These are phyloP conservation scores for Isurus oxyrinchus DNA, from an alignment of 2,113 vertebrate genomes.

Conservation along the genomic window DNA sequence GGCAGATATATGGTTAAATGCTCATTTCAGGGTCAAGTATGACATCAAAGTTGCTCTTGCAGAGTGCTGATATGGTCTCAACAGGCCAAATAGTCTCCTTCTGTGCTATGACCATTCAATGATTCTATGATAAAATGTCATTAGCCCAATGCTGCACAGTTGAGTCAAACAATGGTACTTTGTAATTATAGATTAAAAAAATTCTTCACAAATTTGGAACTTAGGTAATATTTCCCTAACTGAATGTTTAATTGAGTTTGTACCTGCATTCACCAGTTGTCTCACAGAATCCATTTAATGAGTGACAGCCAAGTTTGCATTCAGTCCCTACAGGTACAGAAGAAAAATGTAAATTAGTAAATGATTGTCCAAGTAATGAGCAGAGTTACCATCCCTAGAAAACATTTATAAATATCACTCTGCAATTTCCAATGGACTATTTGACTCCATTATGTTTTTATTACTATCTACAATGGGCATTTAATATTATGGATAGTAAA, in stretches of 20 bases:
- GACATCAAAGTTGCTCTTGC: no score
- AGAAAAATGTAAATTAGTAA: constrained; percentile 6
- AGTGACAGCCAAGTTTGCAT: constrained; percentile 72
- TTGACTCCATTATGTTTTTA: neutral
- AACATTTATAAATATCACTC: neutral
- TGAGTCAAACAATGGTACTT: neutral
- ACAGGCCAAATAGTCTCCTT: no score
- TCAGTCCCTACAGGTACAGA: constrained; percentile 56
- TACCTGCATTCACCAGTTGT: constrained; percentile 83
- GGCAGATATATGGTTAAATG: no score
- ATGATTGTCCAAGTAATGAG: neutral
- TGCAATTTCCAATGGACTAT: neutral
- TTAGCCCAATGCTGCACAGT: neutral
- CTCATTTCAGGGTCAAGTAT: no score
- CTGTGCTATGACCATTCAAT: no score
- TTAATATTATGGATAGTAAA: neutral
- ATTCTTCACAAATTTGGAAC: neutral
- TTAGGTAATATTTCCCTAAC: no score
- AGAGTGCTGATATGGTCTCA: no score
- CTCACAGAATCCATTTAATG: constrained; percentile 77
- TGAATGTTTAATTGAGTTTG: constrained; percentile 9
- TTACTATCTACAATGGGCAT: neutral
- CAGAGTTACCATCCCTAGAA: neutral
- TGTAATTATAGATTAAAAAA: neutral
- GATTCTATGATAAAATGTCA: neutral